Percentiles rank a stretch among this genome's conserved stretches.
Conservation (phyloP, 2,797 vertebrate genomes). For the Halcyon chelicuti region DNA sequence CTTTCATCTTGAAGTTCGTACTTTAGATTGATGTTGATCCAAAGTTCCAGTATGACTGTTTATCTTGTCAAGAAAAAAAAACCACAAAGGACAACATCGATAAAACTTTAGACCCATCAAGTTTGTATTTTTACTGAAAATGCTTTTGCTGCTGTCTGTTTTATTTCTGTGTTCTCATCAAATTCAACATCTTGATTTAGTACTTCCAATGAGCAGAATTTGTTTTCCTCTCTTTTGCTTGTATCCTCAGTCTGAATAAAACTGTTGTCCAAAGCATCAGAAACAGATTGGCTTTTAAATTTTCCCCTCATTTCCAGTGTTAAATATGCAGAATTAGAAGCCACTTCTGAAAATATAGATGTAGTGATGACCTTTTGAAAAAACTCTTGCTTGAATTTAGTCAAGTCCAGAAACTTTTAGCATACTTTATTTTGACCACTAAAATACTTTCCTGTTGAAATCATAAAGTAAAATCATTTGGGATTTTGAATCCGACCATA, state of each 20-base stretch:
- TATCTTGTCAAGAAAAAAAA: not conserved
- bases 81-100: not conserved
- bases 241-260: not conserved
- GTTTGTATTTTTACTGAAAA: not conserved
- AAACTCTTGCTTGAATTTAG: not conserved
- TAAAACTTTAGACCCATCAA: not conserved
- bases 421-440: not conserved
- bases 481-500: not conserved
- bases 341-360: not conserved
- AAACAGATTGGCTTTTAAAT: not conserved
- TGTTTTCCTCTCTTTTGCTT: not conserved
- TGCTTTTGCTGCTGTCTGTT: not conserved
- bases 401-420: not conserved
- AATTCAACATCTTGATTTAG: not conserved
- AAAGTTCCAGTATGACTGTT: not conserved
- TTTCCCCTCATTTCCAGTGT: not conserved
- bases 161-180: not conserved
- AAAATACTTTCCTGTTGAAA: not conserved
- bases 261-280: not conserved
- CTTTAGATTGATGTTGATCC: not conserved
- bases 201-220: not conserved
- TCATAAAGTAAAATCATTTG: not conserved
- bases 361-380: not conserved
- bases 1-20: not conserved
- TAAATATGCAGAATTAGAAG: not conserved